Evolutionary conservation across 2,113 vertebrate genomes (phyloP), one percentile per base, ranked within the genome.

Genomic region (Ictalurus punctatus): DNA sequence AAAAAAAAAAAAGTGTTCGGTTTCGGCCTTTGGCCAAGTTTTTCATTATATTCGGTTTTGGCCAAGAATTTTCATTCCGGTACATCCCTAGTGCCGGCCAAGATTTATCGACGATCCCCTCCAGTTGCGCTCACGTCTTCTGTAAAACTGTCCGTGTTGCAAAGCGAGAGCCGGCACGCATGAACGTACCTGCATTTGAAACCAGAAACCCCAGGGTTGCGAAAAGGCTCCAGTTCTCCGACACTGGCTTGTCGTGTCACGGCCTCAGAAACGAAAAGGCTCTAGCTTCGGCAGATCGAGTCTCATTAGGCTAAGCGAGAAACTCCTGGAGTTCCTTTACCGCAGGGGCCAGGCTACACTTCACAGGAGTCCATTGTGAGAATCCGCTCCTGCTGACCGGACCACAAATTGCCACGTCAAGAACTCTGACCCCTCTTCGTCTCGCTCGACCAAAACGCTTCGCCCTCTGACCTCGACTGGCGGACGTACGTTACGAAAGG

Each of bases 321-420:
- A 84, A 87, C 93, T 93, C 92, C 94, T 90, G 92, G 91, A 91
- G 95, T 90, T 92, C 95, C 95, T 93, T 87, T 48, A 54, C 16
- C 17, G n/a, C 59, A 84, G 23, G 86, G 76, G 40, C 9, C 19
- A 80, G 25, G 78, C 16, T 34, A 13, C 12, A 48, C 76, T 85
- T 83, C 12, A 95, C 91, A 88, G 91, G 93, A 93, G 92, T 89
- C 93, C 94, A 97, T 97, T 97, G 96, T 97, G 92, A 93, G 93
- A 90, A 86, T 92, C 91, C 93, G 95, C 89, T 94, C 93, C 91
- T 81, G 95, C 93, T 96, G 94, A 96, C 95, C 96, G 93, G 93
- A 92, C 90, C 90, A 96, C 96, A 97, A 98, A 98, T 97, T 97
- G 96, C 96, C 95, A 94, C 95, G 96, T 97, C 97, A 96, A 95